Evolutionary conservation across 35 echinoderm and acorn worm genomes (phyloP), one percentile per base, ranked within the genome.

Genomic region (Chiridota heheva): DNA sequence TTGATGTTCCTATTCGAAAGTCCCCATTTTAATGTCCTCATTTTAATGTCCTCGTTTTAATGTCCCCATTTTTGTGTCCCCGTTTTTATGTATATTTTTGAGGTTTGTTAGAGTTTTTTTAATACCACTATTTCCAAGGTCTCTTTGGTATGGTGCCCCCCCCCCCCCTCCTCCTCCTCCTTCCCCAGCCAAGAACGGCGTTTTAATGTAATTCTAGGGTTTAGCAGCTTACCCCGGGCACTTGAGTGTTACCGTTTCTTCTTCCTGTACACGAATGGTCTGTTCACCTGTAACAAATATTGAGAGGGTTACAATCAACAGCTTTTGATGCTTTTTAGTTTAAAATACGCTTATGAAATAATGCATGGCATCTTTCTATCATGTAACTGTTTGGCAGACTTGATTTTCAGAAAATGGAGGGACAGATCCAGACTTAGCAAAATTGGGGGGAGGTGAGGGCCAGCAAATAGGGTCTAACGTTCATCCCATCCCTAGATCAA

Each of bases 221-320:
- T 10, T 0, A 10, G 35, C 6, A 45, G 3, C 30, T 74, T 74
- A 74, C 70, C 44, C 70, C 56, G 70, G 70, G 36, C 70, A 74
- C 44, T 74, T 47, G 3, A 74, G 44, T 2, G 43, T 42, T 31
- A 74, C 28, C 42, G n/a, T 22, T 5, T 42, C 8, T 17, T 41
- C 33, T 53, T 74, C 70, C 44, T 74, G 43, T 7, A 74, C 70
- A 34, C 70, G 47, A 7, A 74, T 17, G 18, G 44, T 74, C 44
- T 74, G 22, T 74, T 74, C 40, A 47, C 70, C 70, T 74, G 44
- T 18, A 13, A 17, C 1, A 5, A 74, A 46, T 33, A 7, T 38
- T 5, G 36, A 30, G 32, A 60, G 7, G 32, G 32, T 59, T 20
- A 2, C 7, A 6, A 27, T 12, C 0, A 12, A 60, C 25, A 60